Evolutionary conservation across 2,113 vertebrate species (phyloP).

Genomic region (Platycercus adscitus): DNA sequence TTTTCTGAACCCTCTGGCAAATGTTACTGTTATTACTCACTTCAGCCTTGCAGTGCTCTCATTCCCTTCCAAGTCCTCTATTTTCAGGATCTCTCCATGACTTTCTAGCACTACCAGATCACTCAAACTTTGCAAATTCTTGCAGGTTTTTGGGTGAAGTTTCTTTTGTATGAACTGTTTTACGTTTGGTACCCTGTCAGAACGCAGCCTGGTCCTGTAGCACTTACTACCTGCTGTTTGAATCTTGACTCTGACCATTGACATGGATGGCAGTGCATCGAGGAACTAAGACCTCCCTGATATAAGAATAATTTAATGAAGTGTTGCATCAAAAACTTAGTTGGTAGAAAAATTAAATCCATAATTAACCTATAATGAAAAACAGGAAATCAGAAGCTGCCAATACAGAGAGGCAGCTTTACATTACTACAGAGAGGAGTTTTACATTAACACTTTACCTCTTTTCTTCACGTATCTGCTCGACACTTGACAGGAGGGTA

Average conservation of each 20-base stretch:
- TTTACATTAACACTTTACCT: not conserved
- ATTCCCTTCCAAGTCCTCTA: not conserved
- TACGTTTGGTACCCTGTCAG: not conserved
- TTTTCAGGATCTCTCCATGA: not conserved
- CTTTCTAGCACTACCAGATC: not conserved
- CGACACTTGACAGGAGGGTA: not conserved
- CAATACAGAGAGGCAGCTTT: not conserved
- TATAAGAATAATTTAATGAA: no score
- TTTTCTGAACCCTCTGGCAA: not conserved
- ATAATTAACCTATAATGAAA: not conserved
- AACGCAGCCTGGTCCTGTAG: not conserved
- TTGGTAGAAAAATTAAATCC: not conserved
- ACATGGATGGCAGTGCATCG: fast-evolving
- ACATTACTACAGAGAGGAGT: no score
- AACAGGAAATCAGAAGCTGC: not conserved
- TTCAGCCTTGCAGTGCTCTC: not conserved
- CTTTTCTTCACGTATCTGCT: not conserved
- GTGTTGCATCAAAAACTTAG: not conserved
- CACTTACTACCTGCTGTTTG: not conserved
- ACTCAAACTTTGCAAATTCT: not conserved
- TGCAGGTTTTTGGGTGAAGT: not conserved
- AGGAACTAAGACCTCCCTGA: not conserved
- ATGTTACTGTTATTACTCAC: not conserved
- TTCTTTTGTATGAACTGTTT: no score
- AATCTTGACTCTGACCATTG: not conserved